A percentile compares a stretch with the other conserved stretches of the same genome.
These are phyloP conservation scores for Sinocyclocheilus grahami DNA, from an alignment of 2,113 vertebrate genomes.

Conservation along the genomic window DNA sequence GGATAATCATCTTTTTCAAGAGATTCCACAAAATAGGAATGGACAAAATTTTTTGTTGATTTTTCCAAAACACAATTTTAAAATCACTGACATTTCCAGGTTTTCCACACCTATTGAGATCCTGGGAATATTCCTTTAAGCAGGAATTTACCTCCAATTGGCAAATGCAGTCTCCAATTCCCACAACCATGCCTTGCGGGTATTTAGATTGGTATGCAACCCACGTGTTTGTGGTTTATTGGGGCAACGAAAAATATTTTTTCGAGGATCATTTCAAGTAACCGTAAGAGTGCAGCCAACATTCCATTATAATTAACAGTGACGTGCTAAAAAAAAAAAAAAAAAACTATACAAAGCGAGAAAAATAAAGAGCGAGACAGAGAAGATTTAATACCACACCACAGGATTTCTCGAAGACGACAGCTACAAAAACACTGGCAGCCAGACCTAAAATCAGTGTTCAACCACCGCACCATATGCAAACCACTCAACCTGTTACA, in stretches of 20 bases:
- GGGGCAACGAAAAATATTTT: not conserved
- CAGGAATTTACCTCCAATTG: not conserved
- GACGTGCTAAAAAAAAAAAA: not conserved
- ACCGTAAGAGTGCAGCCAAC: not conserved
- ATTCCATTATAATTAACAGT: slow-evolving; percentile 8
- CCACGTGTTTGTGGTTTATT: slow-evolving; percentile 1
- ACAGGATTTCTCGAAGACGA: not conserved
- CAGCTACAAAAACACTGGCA: slow-evolving; percentile 9
- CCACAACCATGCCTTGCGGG: not conserved
- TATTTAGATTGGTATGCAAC: slow-evolving; percentile 4
- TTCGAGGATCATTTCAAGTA: not conserved
- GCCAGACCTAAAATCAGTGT: not conserved
- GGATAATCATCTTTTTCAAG: not conserved
- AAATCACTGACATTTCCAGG: not conserved
- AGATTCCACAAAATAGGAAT: not conserved
- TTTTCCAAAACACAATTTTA: not conserved
- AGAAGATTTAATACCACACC: slow-evolving; percentile 16
- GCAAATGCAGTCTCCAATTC: not conserved
- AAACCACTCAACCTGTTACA: slow-evolving; percentile 20
- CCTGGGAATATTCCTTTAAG: not conserved
- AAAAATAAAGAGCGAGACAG: not conserved
- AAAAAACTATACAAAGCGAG: not conserved
- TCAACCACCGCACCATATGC: not conserved
- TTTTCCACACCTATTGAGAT: not conserved
- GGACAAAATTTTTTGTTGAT: not conserved